Percentiles rank a stretch among this genome's conserved stretches.
phyloP scores from a whole-genome alignment of 2,113 vertebrate species.

The Psammodynastes pulverulentus region DNA sequence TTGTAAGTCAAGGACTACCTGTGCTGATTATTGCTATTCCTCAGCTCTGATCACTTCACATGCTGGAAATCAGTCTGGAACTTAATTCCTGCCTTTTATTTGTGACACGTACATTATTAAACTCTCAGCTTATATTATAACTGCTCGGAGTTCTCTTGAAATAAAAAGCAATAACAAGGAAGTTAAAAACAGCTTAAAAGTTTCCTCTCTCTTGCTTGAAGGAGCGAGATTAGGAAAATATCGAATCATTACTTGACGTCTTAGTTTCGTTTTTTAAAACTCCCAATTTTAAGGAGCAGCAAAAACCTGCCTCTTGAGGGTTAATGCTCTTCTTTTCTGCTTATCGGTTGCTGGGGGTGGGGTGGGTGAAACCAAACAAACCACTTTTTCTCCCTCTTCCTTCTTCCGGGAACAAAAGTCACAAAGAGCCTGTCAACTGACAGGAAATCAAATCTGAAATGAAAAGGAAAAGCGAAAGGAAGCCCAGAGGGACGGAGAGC shows the following conservation, averaged over 20 bases:
- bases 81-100: not conserved
- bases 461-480: not conserved
- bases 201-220: not conserved
- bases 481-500: not conserved
- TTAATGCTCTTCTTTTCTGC: not conserved
- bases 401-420: not conserved
- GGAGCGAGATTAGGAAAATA: not conserved
- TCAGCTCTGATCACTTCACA: not conserved
- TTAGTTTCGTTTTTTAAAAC: not conserved
- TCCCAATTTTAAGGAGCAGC: not conserved
- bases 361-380: no score
- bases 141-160: not conserved
- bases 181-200: not conserved
- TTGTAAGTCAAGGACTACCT: not conserved
- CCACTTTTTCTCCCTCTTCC: not conserved
- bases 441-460: not conserved
- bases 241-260: no score
- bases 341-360: not conserved
- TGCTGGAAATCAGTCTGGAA: not conserved
- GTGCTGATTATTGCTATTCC: not conserved
- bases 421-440: rapidly evolving
- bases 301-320: not conserved
- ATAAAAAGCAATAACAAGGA: not conserved
- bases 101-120: not conserved
- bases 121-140: not conserved